These are phyloP conservation scores for Elgaria multicarinata DNA, from an alignment of 2,113 vertebrate species.

Conservation along the genomic window DNA sequence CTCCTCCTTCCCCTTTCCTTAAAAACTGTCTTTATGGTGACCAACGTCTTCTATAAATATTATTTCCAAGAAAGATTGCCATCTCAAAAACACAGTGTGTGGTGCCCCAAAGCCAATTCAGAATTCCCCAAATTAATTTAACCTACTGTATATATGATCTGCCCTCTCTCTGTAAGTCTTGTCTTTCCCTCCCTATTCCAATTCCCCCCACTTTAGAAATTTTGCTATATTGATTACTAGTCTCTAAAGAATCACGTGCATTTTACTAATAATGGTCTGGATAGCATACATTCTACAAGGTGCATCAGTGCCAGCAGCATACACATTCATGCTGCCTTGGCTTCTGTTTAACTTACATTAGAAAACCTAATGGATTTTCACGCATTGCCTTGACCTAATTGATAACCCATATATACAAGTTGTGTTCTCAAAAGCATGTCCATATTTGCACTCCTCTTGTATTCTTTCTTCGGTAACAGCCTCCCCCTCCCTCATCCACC, in stretches of 20 bases:
- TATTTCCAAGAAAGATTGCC: background rate
- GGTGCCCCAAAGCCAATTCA: background rate
- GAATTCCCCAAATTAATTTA: background rate
- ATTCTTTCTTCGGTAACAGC: background rate
- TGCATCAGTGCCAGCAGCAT: background rate
- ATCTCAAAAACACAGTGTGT: background rate
- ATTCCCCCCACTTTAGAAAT: too few species aligned
- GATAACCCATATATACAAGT: background rate
- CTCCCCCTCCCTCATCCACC: background rate
- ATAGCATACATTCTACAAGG: background rate
- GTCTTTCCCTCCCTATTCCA: background rate
- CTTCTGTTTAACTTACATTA: conserved; percentile 24
- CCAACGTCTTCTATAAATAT: background rate
- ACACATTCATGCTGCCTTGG: background rate
- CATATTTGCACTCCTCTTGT: background rate
- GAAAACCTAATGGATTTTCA: background rate
- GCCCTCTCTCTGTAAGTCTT: background rate
- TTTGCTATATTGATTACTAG: too few species aligned
- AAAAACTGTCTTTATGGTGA: too few species aligned
- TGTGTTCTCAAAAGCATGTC: background rate
- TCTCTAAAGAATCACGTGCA: background rate
- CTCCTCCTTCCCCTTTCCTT: background rate
- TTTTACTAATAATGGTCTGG: background rate
- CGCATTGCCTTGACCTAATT: background rate
- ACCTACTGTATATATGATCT: too few species aligned